These are phyloP conservation scores for Mormyrops boulengeri DNA, from an alignment of 2,797 vertebrate species.

Conservation along the genomic window DNA sequence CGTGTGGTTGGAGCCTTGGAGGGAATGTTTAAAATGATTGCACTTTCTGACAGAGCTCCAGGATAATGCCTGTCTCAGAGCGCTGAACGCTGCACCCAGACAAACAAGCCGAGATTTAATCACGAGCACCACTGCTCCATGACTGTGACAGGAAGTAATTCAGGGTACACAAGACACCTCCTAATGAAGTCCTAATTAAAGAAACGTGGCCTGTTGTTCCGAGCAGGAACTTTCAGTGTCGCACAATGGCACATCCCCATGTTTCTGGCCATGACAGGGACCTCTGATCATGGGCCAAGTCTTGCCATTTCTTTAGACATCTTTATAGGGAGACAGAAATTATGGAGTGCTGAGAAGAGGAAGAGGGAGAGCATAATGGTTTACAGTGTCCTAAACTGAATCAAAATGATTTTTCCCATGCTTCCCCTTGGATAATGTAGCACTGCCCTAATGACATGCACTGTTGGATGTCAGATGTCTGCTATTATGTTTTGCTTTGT, in stretches of 20 bases:
- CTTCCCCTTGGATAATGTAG: not conserved
- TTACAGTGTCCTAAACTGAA: not conserved
- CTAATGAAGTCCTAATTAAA: slow-evolving; percentile 61
- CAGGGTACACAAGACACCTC: slow-evolving; percentile 55
- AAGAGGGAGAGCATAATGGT: not conserved
- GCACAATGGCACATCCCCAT: slow-evolving; percentile 23
- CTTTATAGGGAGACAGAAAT: not conserved
- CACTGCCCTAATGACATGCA: not conserved
- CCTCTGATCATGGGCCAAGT: not conserved
- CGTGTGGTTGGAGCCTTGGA: slow-evolving; percentile 74
- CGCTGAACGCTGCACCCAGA: slow-evolving; percentile 29
- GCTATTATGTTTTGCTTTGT: slow-evolving; percentile 55
- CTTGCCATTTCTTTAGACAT: not conserved
- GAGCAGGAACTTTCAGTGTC: slow-evolving; percentile 42
- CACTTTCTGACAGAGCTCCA: slow-evolving; percentile 74
- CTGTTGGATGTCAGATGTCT: slow-evolving; percentile 20
- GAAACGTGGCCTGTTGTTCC: slow-evolving; percentile 45
- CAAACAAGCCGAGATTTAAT: slow-evolving; percentile 53
- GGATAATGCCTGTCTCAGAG: slow-evolving; percentile 61
- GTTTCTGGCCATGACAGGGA: not conserved
- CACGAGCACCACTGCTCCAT: slow-evolving; percentile 45
- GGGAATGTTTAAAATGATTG: slow-evolving; percentile 79
- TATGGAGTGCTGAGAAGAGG: not conserved
- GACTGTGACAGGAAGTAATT: slow-evolving; percentile 55
- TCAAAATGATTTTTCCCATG: not conserved